A percentile compares a stretch with the other conserved stretches of the same genome.
Conservation (phyloP, 1,140 invertebrate species). For the Cydia strobilella region DNA sequence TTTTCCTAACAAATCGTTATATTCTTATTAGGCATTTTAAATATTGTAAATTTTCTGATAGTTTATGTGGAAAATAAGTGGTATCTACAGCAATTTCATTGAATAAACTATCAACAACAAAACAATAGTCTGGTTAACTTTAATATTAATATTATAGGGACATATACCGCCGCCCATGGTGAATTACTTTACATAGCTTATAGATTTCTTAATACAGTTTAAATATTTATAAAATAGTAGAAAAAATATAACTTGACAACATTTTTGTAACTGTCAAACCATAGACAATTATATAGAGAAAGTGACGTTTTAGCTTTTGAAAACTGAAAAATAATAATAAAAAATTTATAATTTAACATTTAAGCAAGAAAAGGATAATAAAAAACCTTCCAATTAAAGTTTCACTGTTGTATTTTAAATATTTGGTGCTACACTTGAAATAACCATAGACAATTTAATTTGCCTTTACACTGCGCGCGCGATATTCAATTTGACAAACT, state of each 20-base stretch:
- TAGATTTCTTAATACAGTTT: neutral
- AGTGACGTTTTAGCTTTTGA: neutral
- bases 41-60: neutral
- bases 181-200: neutral
- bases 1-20: neutral
- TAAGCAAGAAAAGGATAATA: neutral
- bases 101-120: neutral
- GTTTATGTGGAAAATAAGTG: neutral
- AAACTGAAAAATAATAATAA: neutral
- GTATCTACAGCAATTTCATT: neutral
- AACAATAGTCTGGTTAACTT: neutral
- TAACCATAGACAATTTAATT: conserved; percentile 34
- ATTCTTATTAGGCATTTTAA: neutral
- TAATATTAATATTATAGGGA: no score
- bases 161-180: no score
- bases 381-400: neutral
- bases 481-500: conserved; percentile 55
- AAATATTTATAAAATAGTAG: neutral
- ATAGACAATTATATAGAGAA: conserved; percentile 19
- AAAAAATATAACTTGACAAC: conserved; percentile 28
- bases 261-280: conserved; percentile 29
- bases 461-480: conserved; percentile 47
- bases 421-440: neutral
- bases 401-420: neutral
- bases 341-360: neutral